Evolutionary conservation across 2,888 invertebrate species (phyloP).

Genomic region (Malthinus flaveolus): DNA sequence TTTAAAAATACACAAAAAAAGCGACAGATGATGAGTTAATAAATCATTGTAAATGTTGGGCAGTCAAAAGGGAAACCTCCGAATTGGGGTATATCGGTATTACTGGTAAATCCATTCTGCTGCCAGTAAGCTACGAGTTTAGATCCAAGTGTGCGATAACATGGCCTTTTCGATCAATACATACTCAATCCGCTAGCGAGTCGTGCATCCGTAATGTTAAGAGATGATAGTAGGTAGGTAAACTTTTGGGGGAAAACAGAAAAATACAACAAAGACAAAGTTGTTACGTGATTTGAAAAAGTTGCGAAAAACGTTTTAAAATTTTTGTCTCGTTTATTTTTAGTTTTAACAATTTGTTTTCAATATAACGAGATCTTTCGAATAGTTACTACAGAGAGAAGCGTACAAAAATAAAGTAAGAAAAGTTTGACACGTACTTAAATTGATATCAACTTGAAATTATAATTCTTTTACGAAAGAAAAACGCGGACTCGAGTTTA

Average conservation of each 20-base stretch:
- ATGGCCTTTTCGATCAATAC: slow-evolving; percentile 37
- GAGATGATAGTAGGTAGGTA: slow-evolving; percentile 22
- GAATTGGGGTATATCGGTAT: slow-evolving; percentile 30
- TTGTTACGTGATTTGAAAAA: slow-evolving; percentile 10
- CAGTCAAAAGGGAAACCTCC: slow-evolving; percentile 18
- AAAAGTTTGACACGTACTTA: not conserved
- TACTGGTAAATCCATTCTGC: slow-evolving; percentile 37
- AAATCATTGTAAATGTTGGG: slow-evolving; percentile 23
- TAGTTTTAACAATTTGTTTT: not conserved
- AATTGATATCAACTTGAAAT: too few species aligned
- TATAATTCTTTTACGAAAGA: not conserved
- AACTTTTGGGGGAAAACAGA: slow-evolving; percentile 19
- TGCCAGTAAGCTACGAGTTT: slow-evolving; percentile 39
- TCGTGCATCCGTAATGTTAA: slow-evolving; percentile 32
- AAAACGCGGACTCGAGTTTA: not conserved
- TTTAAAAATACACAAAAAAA: not conserved
- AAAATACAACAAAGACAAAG: slow-evolving; percentile 18
- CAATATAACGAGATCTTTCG: not conserved
- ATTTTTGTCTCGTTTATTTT: not conserved
- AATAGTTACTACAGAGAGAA: not conserved
- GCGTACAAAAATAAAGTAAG: not conserved
- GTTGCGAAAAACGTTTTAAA: not conserved
- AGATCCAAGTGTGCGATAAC: slow-evolving; percentile 40
- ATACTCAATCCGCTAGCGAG: slow-evolving; percentile 35
- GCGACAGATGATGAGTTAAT: slow-evolving; percentile 21